Conservation (phyloP, 2,113 vertebrate genomes). For the Rhinolophus sinicus region DNA sequence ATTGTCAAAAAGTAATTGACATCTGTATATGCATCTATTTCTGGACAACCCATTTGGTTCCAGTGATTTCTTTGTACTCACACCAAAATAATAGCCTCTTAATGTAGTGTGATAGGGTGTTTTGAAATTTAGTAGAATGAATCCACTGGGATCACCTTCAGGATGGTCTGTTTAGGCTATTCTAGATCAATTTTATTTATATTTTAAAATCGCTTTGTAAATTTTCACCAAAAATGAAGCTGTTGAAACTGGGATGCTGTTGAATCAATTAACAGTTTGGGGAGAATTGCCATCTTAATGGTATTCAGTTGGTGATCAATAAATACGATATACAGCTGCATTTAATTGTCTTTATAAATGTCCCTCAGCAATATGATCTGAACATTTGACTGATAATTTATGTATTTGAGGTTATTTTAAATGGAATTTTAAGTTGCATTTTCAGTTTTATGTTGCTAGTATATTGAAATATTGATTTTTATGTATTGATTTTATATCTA, state of each 20-base stretch:
- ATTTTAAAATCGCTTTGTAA: neutral
- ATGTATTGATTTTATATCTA: neutral
- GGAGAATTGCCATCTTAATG: neutral
- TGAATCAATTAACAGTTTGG: neutral
- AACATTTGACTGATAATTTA: neutral
- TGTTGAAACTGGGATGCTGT: neutral
- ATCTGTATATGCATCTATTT: neutral
- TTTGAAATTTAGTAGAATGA: neutral
- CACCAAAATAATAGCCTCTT: neutral
- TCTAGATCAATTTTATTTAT: neutral
- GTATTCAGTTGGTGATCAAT: neutral
- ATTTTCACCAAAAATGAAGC: neutral
- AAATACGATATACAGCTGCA: neutral
- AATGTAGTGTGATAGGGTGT: neutral
- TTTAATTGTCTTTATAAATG: neutral
- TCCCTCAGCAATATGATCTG: neutral
- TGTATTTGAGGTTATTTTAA: neutral
- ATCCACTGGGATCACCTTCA: neutral
- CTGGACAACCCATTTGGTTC: neutral
- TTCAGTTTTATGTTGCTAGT: neutral
- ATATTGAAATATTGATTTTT: constrained; percentile 2
- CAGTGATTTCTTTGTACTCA: neutral
- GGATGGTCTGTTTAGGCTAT: neutral
- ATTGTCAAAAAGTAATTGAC: neutral
- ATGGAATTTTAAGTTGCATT: neutral